phyloP scores from a whole-genome alignment of 92 coral and sea anemone species.

The Palythoa grandis region DNA sequence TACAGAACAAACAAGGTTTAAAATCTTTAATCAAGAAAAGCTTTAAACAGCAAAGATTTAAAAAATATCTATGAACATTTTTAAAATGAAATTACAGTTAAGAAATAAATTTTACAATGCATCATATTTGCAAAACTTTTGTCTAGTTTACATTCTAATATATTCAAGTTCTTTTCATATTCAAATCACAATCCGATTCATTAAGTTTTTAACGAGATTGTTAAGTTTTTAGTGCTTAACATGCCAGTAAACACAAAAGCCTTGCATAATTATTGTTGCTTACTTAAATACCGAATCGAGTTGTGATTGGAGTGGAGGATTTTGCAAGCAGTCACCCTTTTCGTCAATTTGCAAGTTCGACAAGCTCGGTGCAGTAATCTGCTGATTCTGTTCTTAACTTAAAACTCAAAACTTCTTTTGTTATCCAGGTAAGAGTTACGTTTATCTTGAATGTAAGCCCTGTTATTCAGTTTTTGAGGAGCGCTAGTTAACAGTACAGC shows the following conservation, averaged over 20 bases:
- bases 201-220: conserved; percentile 5
- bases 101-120: neutral
- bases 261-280: neutral
- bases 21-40: too few relatives aligned
- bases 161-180: conserved; percentile 13
- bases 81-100: too few relatives aligned
- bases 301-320: neutral
- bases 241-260: conserved; percentile 18
- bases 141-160: neutral
- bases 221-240: neutral
- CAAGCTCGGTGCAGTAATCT: neutral
- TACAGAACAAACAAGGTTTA: too few relatives aligned
- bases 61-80: too few relatives aligned
- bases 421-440: neutral
- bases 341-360: neutral
- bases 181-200: conserved; percentile 14
- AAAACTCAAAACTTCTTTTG: neutral
- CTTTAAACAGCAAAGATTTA: too few relatives aligned
- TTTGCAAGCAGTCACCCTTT: neutral
- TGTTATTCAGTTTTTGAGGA: neutral
- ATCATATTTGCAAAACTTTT: neutral
- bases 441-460: neutral
- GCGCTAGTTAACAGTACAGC: neutral
- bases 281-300: neutral
- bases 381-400: neutral